Evolutionary conservation across 2,113 vertebrate genomes (phyloP).

Genomic region (Chloropsis cyanopogon): DNA sequence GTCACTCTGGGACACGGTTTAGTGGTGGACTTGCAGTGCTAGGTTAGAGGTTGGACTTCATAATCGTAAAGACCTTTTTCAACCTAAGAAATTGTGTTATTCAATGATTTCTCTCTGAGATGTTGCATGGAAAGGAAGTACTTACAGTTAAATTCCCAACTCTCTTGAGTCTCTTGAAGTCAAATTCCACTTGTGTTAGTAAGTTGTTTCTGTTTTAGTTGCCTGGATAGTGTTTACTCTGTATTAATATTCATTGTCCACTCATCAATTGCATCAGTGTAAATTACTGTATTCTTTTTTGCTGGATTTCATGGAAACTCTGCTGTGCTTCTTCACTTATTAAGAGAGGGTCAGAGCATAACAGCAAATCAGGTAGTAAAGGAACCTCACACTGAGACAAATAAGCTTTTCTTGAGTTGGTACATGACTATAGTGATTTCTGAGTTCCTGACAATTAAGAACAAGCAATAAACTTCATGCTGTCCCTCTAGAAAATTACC

Average conservation of each 20-base stretch:
- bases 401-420: neutral
- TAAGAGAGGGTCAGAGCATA: neutral
- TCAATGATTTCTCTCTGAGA: neutral
- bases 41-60: neutral
- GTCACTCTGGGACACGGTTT: neutral
- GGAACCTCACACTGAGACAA: neutral
- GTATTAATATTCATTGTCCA: neutral
- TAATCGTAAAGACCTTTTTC: neutral
- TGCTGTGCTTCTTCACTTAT: slow-evolving; percentile 16
- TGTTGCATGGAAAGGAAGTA: neutral
- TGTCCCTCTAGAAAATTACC: neutral
- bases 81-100: neutral
- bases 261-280: neutral
- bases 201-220: neutral
- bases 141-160: neutral
- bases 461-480: neutral
- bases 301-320: neutral
- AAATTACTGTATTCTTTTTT: neutral
- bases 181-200: neutral
- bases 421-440: neutral
- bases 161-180: neutral
- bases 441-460: neutral
- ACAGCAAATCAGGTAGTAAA: neutral
- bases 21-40: neutral
- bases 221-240: neutral